Conservation (phyloP, 2,797 vertebrate genomes). For the Aphelocoma californica region DNA sequence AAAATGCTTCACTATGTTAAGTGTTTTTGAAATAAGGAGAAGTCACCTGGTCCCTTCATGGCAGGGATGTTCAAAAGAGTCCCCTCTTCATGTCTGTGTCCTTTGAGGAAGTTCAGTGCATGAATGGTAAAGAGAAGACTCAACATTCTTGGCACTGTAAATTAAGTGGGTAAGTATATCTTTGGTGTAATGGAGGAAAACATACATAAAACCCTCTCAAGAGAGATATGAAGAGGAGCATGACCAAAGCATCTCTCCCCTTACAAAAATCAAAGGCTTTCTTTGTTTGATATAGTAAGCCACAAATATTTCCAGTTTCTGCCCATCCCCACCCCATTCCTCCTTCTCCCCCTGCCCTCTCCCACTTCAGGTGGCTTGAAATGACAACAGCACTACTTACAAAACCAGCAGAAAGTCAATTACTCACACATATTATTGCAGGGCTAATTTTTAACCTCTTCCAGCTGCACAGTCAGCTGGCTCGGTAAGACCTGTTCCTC, state of each 20-base stretch:
- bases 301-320: constrained; percentile 10
- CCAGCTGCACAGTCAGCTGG: neutral
- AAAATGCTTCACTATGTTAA: neutral
- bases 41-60: neutral
- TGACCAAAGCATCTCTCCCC: neutral
- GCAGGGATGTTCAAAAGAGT: neutral
- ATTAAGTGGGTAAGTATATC: neutral
- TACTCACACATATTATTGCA: neutral
- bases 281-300: neutral
- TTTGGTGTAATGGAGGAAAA: neutral
- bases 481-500: rapidly evolving
- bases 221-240: neutral
- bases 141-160: neutral
- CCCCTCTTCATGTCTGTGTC: neutral
- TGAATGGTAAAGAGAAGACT: neutral
- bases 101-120: neutral
- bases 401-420: constrained; percentile 4
- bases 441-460: constrained; percentile 29
- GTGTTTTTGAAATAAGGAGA: neutral
- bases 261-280: neutral
- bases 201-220: neutral
- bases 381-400: neutral
- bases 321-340: neutral
- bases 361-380: neutral
- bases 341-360: neutral